These are phyloP conservation scores for Melipona quadrifasciata DNA, from an alignment of 1,140 invertebrate genomes.

Conservation along the genomic window DNA sequence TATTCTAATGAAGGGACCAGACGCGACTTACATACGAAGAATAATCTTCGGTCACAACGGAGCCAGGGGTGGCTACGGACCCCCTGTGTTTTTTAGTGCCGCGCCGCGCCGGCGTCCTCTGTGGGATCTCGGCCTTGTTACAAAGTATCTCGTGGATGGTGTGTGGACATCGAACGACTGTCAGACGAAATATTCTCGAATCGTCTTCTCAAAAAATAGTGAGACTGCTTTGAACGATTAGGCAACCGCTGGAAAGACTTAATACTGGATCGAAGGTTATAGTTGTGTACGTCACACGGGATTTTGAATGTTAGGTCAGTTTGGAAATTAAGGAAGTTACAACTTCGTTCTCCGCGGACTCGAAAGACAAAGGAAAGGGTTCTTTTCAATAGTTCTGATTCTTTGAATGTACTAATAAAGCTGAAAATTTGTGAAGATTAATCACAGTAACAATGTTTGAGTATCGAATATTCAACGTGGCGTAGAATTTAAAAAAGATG, in stretches of 20 bases:
- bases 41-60: constrained; percentile 50
- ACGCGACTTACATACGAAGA: constrained; percentile 59
- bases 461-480: too few species aligned
- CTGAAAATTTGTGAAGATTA: too few species aligned
- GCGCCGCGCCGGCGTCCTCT: neutral
- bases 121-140: constrained; percentile 29
- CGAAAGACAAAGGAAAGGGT: too few species aligned
- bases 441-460: too few species aligned
- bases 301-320: too few species aligned
- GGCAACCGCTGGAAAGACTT: neutral
- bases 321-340: too few species aligned
- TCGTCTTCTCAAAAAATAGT: neutral
- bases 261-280: neutral
- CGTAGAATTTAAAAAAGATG: too few species aligned
- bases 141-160: constrained; percentile 13
- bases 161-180: neutral
- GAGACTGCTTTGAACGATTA: too few species aligned
- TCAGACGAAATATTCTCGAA: neutral
- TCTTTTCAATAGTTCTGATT: too few species aligned
- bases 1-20: constrained; percentile 68
- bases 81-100: constrained; percentile 52
- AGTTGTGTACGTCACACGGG: too few species aligned
- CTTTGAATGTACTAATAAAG: too few species aligned
- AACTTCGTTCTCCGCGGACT: too few species aligned
- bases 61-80: constrained; percentile 42